Evolutionary conservation across 1,140 invertebrate genomes (phyloP), one percentile per base, ranked within the genome.

Genomic region (Venustaconcha ellipsiformis): DNA sequence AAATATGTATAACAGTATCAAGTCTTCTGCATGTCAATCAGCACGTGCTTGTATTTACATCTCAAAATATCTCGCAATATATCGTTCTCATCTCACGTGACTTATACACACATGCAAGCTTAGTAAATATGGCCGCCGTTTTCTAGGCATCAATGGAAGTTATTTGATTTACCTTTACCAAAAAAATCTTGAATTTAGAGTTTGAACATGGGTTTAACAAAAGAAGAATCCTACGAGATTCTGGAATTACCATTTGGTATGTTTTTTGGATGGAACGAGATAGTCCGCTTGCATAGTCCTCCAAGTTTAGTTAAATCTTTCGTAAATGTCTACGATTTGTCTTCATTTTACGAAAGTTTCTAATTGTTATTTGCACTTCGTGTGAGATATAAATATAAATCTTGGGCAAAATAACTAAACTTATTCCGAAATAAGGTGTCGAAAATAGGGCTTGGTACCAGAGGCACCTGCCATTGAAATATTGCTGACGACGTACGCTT

Each of bases 161-260:
- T 57, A 55, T 20, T 23, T 55, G 15, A 65, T 65, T n/a, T 30
- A 57, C 63, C 20, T 57, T 58, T 0, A 30, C 67, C n/a, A 0
- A 11, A 56, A 30, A 59, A 15, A 30, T 17, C 6, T 55, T 8
- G 17, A 14, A 14, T 59, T 20, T 58, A 57, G 23, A 30, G 12
- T n/a, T 18, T 11, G 63, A 37, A 13, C 12, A 82, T 82, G 80
- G 69, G 72, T 72, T 73, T 79, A 74, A 64, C 80, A 66, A 70
- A 76, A 68, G 78, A 78, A 66, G 80, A 82, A 70, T 74, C 80
- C 30, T 82, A 82, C 57, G 80, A 82, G 58, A 72, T 79, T 58
- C 70, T 82, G 66, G 80, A 82, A 57, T 67, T 82, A 62, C 80
- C 80, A 23, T 72, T 79, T 56, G 80, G 80, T 82, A 78, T 37